Evolutionary conservation across 2,797 vertebrate species (phyloP).

Genomic region (Megaceryle alcyon): DNA sequence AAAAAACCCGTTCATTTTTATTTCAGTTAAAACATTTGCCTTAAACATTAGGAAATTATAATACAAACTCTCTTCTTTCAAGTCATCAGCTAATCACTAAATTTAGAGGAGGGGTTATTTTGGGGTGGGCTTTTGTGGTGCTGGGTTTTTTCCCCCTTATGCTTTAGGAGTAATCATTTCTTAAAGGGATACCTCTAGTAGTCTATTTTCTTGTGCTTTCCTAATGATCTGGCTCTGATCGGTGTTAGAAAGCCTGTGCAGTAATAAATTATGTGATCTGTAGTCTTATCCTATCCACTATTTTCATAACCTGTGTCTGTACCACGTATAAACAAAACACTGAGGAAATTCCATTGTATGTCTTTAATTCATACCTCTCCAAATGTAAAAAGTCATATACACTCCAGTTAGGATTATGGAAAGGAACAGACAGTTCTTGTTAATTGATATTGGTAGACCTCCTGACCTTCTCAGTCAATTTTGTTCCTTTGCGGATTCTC

Average conservation of each 20-base stretch:
- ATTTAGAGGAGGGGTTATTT: rapidly evolving
- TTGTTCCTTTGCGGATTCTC: rapidly evolving
- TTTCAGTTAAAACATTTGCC: neutral
- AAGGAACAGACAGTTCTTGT: neutral
- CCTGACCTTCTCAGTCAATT: neutral
- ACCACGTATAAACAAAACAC: neutral
- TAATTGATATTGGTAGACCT: rapidly evolving
- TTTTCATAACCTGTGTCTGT: neutral
- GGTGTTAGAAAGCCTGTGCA: neutral
- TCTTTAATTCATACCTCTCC: neutral
- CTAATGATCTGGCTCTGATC: neutral
- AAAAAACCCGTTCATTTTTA: neutral
- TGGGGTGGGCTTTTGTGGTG: rapidly evolving
- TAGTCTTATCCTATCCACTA: neutral
- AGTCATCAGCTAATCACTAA: neutral
- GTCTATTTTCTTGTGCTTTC: neutral
- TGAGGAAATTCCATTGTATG: neutral
- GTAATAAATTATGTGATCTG: neutral
- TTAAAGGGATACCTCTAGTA: neutral
- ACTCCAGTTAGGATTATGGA: neutral
- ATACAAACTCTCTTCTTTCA: neutral
- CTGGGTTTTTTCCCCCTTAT: neutral
- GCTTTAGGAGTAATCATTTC: neutral
- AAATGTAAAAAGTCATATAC: neutral
- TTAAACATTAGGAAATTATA: neutral